Evolutionary conservation across 2,888 invertebrate genomes (phyloP).

Genomic region (Amphiduros pacificus): DNA sequence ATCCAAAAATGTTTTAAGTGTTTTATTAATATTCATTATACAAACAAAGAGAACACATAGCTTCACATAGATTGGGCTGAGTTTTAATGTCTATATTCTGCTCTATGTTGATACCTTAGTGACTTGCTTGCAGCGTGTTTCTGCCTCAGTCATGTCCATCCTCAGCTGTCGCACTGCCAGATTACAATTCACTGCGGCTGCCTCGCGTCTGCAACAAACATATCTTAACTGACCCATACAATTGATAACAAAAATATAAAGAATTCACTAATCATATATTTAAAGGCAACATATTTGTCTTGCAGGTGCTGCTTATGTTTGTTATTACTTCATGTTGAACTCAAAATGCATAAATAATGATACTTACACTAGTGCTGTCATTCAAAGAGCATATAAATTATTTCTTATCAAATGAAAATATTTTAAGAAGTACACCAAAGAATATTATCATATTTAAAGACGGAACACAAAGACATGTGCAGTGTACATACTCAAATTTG

Average conservation of each 20-base stretch:
- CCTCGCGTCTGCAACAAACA: slow-evolving; percentile 45
- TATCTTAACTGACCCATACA: background rate
- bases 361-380: no score
- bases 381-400: no score
- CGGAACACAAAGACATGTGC: background rate
- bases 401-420: no score
- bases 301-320: no score
- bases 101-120: slow-evolving; percentile 38
- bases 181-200: slow-evolving; percentile 51
- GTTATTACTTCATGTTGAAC: no score
- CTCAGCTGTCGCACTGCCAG: slow-evolving; percentile 44
- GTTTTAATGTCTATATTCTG: background rate
- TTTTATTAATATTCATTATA: background rate
- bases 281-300: no score
- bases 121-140: slow-evolving; percentile 36
- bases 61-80: background rate
- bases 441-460: no score
- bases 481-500: slow-evolving; percentile 35
- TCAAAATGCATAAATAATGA: no score
- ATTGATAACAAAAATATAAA: no score
- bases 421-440: no score
- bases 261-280: no score
- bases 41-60: background rate
- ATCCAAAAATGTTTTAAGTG: background rate
- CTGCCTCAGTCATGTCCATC: slow-evolving; percentile 42